Evolutionary conservation across 2,888 invertebrate genomes (phyloP).

Genomic region (Scaptomyza cyrtandrae): DNA sequence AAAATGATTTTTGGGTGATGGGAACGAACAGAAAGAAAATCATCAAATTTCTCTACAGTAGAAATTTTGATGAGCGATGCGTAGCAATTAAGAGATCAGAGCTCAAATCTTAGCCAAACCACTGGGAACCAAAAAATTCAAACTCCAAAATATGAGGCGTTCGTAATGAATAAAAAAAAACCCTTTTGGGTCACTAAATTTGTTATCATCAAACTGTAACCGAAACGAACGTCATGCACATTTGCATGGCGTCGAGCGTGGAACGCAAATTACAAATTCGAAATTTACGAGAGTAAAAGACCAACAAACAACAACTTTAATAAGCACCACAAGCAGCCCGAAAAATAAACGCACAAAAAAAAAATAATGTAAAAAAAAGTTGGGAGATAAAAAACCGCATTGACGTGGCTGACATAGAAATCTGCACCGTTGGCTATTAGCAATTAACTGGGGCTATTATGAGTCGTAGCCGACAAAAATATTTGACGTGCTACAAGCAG

Average conservation of each 20-base stretch:
- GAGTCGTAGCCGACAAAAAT: slow-evolving; percentile 58
- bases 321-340: slow-evolving; percentile 49
- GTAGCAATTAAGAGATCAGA: slow-evolving; percentile 57
- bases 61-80: slow-evolving; percentile 39
- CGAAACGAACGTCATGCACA: slow-evolving; percentile 78
- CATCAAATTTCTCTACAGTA: slow-evolving; percentile 46
- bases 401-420: slow-evolving; percentile 78
- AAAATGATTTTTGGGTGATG: slow-evolving; percentile 25
- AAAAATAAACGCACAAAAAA: slow-evolving; percentile 1
- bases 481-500: slow-evolving; percentile 79
- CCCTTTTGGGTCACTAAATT: slow-evolving; percentile 78
- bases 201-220: slow-evolving; percentile 77
- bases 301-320: slow-evolving; percentile 55
- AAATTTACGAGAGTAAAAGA: slow-evolving; percentile 53
- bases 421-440: slow-evolving; percentile 80
- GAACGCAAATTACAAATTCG: slow-evolving; percentile 70
- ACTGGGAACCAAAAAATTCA: slow-evolving; percentile 49
- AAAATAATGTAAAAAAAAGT: background rate
- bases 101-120: slow-evolving; percentile 30
- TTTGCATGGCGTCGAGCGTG: slow-evolving; percentile 70
- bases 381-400: slow-evolving; percentile 29
- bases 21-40: slow-evolving; percentile 25
- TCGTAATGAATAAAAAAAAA: slow-evolving; percentile 53
- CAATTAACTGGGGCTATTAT: slow-evolving; percentile 81
- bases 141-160: slow-evolving; percentile 63